Base-by-base conservation (phyloP, 37 sponge, comb jelly and placozoan genomes). In the Agelas oroides region DNA sequence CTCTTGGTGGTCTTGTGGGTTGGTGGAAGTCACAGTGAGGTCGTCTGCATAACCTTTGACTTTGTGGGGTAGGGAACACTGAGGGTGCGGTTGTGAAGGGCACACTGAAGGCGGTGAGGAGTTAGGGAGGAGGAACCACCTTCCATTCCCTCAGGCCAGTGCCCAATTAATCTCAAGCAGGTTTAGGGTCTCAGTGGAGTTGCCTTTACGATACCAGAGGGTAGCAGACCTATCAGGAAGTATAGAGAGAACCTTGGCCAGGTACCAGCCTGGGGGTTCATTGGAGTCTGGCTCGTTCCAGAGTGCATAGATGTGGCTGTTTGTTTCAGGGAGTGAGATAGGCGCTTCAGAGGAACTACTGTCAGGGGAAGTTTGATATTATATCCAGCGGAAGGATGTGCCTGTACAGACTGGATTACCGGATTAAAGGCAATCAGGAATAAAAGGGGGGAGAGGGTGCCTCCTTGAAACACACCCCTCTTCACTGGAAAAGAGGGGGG, bases 21-120 rank as follows among this genome's bases (percentile, higher is more conserved):
- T 27, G 46, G 84, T 12, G 14, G 64, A 59, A 61, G 74, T 84
- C 8, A 61, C 61, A 25, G 84, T 74, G 5, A 84, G 59, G 84
- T 83, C 74, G 33, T 83, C 84, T 33, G 84, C 74, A 72, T 30
- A 83, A 8, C 58, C 84, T 33, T 62, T 78, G n/a, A 62, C 79
- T 8, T 34, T 62, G 79, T 78, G 79, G 14, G 65, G 39, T 63
- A 28, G 18, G 52, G 65, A 38, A n/a, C 19, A 18, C 37, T n/a
- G 23, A 28, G 12, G 14, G 21, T 16, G 1, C 3, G 30, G 79
- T 19, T 19, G 59, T 21, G 28, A 61, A 56, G 41, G 39, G 71
- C 54, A 5, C 59, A 69, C 37, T 23, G 46, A 13, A 32, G 53
- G 53, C 13, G 39, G 71, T 57, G 46, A 70, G 57, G 52, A 80